phyloP scores from a whole-genome alignment of 2,888 invertebrate genomes.

The Sminthurinus aureus region DNA sequence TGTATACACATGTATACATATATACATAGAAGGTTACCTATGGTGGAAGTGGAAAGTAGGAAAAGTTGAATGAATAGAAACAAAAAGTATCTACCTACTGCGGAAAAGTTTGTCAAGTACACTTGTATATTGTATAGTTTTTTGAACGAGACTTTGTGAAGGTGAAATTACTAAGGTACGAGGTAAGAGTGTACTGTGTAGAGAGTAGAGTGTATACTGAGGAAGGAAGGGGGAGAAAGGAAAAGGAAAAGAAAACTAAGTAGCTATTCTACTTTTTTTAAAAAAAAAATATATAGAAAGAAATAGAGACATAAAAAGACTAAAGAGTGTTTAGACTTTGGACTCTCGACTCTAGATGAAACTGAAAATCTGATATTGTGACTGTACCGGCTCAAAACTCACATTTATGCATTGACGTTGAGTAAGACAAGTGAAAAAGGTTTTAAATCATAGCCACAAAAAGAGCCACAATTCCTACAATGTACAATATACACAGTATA shows the following conservation, averaged over 20 bases:
- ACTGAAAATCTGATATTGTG: neutral
- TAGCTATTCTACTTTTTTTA: neutral
- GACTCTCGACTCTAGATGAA: no score
- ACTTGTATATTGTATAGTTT: neutral
- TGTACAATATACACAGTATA: neutral
- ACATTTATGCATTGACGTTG: neutral
- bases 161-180: neutral
- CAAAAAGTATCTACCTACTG: neutral
- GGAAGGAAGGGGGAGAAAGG: neutral
- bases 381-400: neutral
- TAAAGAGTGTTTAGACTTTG: neutral
- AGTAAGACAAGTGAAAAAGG: slow-evolving; percentile 13
- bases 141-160: neutral
- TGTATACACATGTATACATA: neutral
- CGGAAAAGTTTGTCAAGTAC: neutral
- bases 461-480: slow-evolving; percentile 7
- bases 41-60: no score
- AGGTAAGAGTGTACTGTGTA: no score
- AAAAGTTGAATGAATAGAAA: neutral
- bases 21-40: no score
- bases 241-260: neutral
- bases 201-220: no score
- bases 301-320: neutral
- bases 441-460: slow-evolving; percentile 2
- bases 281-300: neutral